phyloP scores from a whole-genome alignment of 2,888 invertebrate species.

The Heliconius cydno region DNA sequence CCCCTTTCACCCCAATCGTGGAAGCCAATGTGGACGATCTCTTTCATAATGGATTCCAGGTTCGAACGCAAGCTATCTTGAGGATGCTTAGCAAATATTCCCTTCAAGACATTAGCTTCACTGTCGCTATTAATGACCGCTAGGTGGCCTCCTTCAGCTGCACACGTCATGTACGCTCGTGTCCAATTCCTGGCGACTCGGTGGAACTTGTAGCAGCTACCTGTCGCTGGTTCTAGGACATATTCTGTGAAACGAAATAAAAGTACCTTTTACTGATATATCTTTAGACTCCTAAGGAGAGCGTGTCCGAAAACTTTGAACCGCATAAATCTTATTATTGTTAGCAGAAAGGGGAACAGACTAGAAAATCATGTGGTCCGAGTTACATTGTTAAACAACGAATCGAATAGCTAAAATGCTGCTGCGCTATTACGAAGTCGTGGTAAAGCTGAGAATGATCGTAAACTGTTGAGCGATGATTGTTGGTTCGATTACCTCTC shows the following conservation, averaged over 20 bases:
- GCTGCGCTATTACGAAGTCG: too few species aligned
- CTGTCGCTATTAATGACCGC: constrained; percentile 49
- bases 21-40: constrained; percentile 51
- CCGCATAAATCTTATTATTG: not conserved
- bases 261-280: not conserved
- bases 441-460: too few species aligned
- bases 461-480: too few species aligned
- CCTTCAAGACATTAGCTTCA: constrained; percentile 51
- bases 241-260: constrained; percentile 35
- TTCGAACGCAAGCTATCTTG: constrained; percentile 17
- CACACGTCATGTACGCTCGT: constrained; percentile 50
- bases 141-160: constrained; percentile 51
- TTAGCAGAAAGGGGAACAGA: too few species aligned
- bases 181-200: constrained; percentile 49
- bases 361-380: too few species aligned
- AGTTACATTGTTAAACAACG: too few species aligned
- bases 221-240: constrained; percentile 44
- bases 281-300: not conserved
- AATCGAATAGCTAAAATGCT: too few species aligned
- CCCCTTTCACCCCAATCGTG: constrained; percentile 51
- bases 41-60: constrained; percentile 35
- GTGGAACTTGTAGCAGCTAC: constrained; percentile 53
- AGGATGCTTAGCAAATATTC: constrained; percentile 48
- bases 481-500: too few species aligned
- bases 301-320: not conserved